Conservation (phyloP, 2,113 vertebrate genomes). For the Zosterops hypoxanthus region DNA sequence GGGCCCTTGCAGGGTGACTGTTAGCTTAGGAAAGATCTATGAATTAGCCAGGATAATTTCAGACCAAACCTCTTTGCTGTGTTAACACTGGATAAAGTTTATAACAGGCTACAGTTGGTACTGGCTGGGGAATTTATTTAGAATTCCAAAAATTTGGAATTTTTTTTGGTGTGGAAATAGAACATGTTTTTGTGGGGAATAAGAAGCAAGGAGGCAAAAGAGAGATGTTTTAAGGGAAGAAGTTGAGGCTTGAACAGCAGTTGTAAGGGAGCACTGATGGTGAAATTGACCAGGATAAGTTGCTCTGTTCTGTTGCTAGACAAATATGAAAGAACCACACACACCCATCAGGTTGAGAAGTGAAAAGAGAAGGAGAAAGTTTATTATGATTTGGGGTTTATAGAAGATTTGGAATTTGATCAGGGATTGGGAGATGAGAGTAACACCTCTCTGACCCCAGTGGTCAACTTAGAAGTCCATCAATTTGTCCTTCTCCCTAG, state of each 20-base stretch:
- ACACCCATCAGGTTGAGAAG: too few relatives aligned
- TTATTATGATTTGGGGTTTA: too few relatives aligned
- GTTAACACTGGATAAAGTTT: not conserved
- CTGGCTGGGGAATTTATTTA: not conserved
- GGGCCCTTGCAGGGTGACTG: not conserved
- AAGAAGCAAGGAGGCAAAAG: not conserved
- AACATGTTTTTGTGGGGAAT: not conserved
- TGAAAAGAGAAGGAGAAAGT: too few relatives aligned
- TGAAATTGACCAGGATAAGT: accelerated
- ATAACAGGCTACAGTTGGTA: accelerated
- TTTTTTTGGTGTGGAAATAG: not conserved
- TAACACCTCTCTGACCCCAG: too few relatives aligned
- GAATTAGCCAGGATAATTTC: not conserved
- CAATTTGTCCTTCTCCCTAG: too few relatives aligned
- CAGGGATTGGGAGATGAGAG: too few relatives aligned
- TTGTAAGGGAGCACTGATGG: accelerated
- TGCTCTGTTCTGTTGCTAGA: too few relatives aligned
- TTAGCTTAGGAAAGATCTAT: not conserved
- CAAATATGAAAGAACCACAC: too few relatives aligned
- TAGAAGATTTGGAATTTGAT: too few relatives aligned
- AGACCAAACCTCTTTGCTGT: not conserved
- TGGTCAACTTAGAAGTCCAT: too few relatives aligned
- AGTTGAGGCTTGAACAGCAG: not conserved
- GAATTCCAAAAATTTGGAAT: not conserved
- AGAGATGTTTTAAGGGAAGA: not conserved